phyloP scores from a whole-genome alignment of 2,888 invertebrate genomes.

The Pyrrhia umbra region DNA sequence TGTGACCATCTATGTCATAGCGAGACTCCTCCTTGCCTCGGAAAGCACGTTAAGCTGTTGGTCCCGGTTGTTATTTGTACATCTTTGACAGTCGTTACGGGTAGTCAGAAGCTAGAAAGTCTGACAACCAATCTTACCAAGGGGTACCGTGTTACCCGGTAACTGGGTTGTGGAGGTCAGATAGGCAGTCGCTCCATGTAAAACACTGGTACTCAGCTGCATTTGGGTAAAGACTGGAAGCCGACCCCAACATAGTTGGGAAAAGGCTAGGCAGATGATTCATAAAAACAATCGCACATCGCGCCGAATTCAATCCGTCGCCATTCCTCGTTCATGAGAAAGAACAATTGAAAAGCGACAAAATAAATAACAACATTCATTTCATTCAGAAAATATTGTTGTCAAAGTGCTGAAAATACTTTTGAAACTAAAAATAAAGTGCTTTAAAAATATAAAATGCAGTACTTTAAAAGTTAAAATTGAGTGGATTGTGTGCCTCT shows the following conservation, averaged over 20 bases:
- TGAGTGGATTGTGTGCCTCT: slow-evolving; percentile 19
- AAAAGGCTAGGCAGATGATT: background rate
- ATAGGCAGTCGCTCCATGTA: no score
- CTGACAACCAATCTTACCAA: no score
- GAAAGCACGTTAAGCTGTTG: no score
- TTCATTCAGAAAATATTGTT: slow-evolving; percentile 39
- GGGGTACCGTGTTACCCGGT: no score
- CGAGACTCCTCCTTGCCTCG: no score
- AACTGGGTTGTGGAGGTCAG: no score
- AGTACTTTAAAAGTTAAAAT: slow-evolving; percentile 56
- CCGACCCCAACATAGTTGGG: background rate
- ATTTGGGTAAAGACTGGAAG: no score
- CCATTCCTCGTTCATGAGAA: background rate
- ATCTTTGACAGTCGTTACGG: no score
- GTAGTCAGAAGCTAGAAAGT: no score
- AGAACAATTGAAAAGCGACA: slow-evolving; percentile 19
- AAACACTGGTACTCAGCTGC: no score
- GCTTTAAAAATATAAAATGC: slow-evolving; percentile 42
- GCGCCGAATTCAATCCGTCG: background rate
- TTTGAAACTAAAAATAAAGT: slow-evolving; percentile 49
- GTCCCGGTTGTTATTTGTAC: no score
- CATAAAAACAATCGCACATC: background rate
- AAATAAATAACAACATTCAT: slow-evolving; percentile 29
- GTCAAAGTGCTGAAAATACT: slow-evolving; percentile 36
- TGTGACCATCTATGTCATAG: no score